These are phyloP conservation scores for Trissolcus japonicus DNA, from an alignment of 2,888 invertebrate genomes.

Conservation along the genomic window DNA sequence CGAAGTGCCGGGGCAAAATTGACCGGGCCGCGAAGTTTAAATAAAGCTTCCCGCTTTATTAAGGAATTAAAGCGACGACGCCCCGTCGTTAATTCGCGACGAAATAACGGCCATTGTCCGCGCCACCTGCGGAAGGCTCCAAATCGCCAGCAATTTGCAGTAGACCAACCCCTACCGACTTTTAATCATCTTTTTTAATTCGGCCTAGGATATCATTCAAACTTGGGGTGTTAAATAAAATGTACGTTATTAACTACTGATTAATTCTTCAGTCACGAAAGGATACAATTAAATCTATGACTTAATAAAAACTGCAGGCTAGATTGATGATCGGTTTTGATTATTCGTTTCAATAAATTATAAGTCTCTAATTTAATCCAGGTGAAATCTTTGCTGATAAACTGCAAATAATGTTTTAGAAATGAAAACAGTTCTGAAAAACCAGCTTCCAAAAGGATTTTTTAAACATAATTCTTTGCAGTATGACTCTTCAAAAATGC, in stretches of 20 bases:
- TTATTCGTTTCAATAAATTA: too few relatives aligned
- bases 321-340: too few relatives aligned
- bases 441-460: too few relatives aligned
- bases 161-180: constrained; percentile 8
- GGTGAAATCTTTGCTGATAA: too few relatives aligned
- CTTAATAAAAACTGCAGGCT: too few relatives aligned
- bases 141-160: constrained; percentile 27
- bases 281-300: too few relatives aligned
- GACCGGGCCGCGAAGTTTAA: constrained; percentile 48
- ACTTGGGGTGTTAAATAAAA: not conserved
- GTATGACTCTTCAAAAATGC: too few relatives aligned
- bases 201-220: not conserved
- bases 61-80: constrained; percentile 35
- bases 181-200: constrained; percentile 19
- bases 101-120: constrained; percentile 26
- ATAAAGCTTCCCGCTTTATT: constrained; percentile 42
- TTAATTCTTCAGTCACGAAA: too few relatives aligned
- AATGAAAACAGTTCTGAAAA: too few relatives aligned
- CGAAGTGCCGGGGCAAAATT: constrained; percentile 39
- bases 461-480: too few relatives aligned
- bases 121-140: constrained; percentile 23
- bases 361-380: too few relatives aligned
- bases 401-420: too few relatives aligned
- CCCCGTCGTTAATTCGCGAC: constrained; percentile 36
- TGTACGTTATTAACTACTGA: not conserved